Conservation (phyloP, 2,888 invertebrate species). For the Apamea sordens region DNA sequence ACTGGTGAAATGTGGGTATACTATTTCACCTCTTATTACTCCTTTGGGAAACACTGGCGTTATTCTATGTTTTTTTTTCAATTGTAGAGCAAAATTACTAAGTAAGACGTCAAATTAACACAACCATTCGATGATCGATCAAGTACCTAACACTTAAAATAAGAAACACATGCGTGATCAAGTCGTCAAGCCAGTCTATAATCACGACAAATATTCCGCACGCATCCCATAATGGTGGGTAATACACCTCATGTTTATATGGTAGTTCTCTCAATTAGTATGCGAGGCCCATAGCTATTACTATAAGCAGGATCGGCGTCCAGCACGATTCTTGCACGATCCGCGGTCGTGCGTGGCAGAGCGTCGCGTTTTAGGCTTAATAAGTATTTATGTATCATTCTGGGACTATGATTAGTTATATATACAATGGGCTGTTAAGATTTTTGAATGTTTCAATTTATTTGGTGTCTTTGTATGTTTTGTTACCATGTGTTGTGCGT, state of each 20-base stretch:
- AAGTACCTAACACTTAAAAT: conserved; percentile 14
- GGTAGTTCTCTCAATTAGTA: conserved; percentile 58
- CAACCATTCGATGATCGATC: conserved; percentile 1
- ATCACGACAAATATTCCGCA: conserved; percentile 52
- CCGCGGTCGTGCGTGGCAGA: conserved; percentile 41
- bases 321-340: conserved; percentile 55
- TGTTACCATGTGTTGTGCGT: neutral
- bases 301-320: conserved; percentile 35
- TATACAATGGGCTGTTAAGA: conserved; percentile 7
- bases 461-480: conserved; percentile 7
- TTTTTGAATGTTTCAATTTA: conserved; percentile 15
- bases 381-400: conserved; percentile 49
- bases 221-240: conserved; percentile 51
- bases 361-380: conserved; percentile 45
- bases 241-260: conserved; percentile 58
- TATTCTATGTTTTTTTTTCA: neutral
- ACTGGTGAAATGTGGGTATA: neutral
- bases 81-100: neutral
- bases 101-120: neutral
- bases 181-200: conserved; percentile 44
- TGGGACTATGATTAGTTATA: conserved; percentile 35
- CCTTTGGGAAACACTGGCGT: too few relatives aligned
- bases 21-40: too few relatives aligned
- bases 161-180: conserved; percentile 43
- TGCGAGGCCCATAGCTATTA: conserved; percentile 53